Base-by-base conservation (phyloP, 37 sponge, comb jelly and placozoan species). In the Theonella swinhoei region DNA sequence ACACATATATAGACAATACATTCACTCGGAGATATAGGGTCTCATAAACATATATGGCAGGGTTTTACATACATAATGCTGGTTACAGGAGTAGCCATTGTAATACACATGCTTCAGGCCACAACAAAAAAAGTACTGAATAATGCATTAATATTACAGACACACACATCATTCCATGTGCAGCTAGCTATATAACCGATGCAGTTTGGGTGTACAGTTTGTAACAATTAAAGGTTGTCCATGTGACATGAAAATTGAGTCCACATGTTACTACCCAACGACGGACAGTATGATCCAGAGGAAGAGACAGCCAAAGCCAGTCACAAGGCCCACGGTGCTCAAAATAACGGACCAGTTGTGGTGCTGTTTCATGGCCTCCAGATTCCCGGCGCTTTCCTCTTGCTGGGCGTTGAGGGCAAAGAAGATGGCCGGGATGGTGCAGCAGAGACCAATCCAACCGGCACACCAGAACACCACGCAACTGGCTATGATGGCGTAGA, bases 381-480 rank as follows among this genome's bases (percentile, higher is more conserved):
- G 54, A 14, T 47, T 47, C 7, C 54, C 54, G 54, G 54, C 7
- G 54, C 11, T 14, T 14, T 47, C 54, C 11, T 47, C 11, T 7
- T 47, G 7, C 54, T 47, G 54, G 54, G 54, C 88, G 36, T 75
- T 64, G 8, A 87, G 1, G 36, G 87, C 63, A 0, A 79, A 20
- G 40, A 85, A 68, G 54, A 85, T 77, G 72, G 85, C 85, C 0
- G 85, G 85, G 33, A 85, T 42, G 60, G 85, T 85, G 69, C 78
- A 85, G 33, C 31, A 19, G 30, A 85, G 64, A 42, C 72, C 63
- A 34, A 42, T 23, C 62, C 78, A 78, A 9, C 34, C 25, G 3
- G 60, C 29, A 25, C 78, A 77, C n/a, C 63, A 32, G 62, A 77
- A 58, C n/a, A 70, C 72, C 5, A 30, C 8, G 64, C 39, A 7